Evolutionary conservation across 2,797 vertebrate genomes (phyloP).

Genomic region (Syndactyla subalaris): DNA sequence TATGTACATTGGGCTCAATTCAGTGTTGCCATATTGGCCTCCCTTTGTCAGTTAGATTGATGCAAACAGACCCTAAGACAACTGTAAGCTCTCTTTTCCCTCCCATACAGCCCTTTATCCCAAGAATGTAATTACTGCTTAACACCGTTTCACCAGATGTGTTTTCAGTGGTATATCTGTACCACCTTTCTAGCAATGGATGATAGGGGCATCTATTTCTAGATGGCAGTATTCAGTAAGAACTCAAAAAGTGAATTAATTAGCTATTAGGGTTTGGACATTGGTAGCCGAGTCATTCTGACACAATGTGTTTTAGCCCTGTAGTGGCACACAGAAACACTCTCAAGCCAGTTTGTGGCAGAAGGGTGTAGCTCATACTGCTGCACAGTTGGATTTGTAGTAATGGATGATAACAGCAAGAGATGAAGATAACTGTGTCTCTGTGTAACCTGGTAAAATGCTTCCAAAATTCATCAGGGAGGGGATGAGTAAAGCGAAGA

Average conservation of each 20-base stretch:
- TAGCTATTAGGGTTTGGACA: not conserved
- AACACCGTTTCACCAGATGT: not conserved
- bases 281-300: not conserved
- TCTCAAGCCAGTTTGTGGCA: not conserved
- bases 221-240: not conserved
- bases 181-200: not conserved
- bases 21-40: not conserved
- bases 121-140: not conserved
- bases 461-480: not conserved
- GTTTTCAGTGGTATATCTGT: not conserved
- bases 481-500: not conserved
- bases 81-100: not conserved
- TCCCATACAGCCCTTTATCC: not conserved
- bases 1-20: not conserved
- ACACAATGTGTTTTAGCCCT: not conserved
- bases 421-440: not conserved
- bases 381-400: not conserved
- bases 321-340: no score
- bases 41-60: not conserved
- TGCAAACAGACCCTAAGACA: not conserved
- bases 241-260: not conserved
- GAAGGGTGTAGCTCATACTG: not conserved
- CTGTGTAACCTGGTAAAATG: not conserved
- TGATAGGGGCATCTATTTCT: not conserved
- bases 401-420: not conserved